Evolutionary conservation across 2,888 invertebrate species (phyloP).

Genomic region (Camponotus fellah): DNA sequence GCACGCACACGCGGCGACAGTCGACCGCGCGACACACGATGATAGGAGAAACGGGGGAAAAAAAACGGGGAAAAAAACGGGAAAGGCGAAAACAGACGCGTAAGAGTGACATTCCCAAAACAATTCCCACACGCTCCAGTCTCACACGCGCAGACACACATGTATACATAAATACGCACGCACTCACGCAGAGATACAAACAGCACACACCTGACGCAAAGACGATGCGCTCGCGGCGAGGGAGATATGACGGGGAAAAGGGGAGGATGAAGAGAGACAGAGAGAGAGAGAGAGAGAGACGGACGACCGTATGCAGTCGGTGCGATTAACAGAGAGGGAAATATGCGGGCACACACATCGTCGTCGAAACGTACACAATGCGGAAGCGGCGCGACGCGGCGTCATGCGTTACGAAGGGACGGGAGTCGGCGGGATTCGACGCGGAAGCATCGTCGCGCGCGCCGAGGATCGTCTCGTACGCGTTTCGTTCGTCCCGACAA

Average conservation of each 20-base stretch:
- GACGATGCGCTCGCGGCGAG: neutral
- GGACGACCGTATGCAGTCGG: neutral
- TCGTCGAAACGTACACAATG: conserved; percentile 35
- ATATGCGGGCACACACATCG: conserved; percentile 28
- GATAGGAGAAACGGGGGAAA: neutral
- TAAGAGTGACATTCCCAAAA: conserved; percentile 47
- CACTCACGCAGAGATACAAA: conserved; percentile 45
- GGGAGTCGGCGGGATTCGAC: neutral
- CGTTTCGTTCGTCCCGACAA: neutral
- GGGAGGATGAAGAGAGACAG: neutral
- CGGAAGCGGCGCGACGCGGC: conserved; percentile 43
- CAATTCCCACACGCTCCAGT: conserved; percentile 31
- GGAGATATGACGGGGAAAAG: neutral
- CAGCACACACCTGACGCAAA: conserved; percentile 53
- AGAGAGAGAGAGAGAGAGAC: neutral
- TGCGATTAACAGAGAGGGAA: conserved; percentile 5
- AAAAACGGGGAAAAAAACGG: neutral
- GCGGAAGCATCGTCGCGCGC: conserved; percentile 14
- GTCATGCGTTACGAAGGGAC: conserved; percentile 15
- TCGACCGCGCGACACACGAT: conserved; percentile 34
- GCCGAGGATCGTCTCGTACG: neutral
- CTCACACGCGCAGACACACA: conserved; percentile 52
- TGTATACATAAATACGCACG: conserved; percentile 41
- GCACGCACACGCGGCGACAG: conserved; percentile 51
- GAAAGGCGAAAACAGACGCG: neutral